Percentiles rank a stretch among this genome's conserved stretches.
Evolutionary conservation across 2,797 vertebrate species (phyloP).

Genomic region (Loris lydekkerianus): DNA sequence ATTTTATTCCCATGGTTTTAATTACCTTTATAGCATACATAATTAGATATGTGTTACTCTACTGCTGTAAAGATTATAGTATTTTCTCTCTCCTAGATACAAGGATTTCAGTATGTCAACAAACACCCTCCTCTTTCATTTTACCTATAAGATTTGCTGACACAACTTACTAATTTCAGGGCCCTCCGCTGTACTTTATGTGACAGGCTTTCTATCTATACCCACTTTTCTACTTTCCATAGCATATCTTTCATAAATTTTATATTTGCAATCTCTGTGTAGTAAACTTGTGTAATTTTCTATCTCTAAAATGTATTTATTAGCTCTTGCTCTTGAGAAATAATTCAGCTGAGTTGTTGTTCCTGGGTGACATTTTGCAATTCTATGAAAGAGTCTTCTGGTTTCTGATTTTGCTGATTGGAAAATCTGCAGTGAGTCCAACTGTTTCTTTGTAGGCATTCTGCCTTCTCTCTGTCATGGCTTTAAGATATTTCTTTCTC

Average conservation of each 20-base stretch:
- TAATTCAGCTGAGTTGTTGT: not conserved
- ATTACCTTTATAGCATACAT: not conserved
- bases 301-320: not conserved
- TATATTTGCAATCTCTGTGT: not conserved
- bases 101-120: not conserved
- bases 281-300: not conserved
- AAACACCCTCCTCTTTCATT: not conserved
- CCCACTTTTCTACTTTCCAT: not conserved
- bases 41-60: conserved; percentile 7
- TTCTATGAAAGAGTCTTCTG: not conserved
- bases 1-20: conserved; percentile 15
- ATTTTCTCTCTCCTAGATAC: conserved; percentile 8
- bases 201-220: not conserved
- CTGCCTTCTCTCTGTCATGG: not conserved
- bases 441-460: not conserved
- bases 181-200: not conserved
- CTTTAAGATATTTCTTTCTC: not conserved
- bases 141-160: not conserved
- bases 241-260: not conserved
- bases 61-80: not conserved
- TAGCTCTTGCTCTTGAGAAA: not conserved
- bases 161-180: not conserved
- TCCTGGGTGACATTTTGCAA: conserved; percentile 8
- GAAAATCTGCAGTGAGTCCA: not conserved
- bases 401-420: not conserved